These are phyloP conservation scores for Callopanchax toddi DNA, from an alignment of 2,113 vertebrate genomes.

Conservation along the genomic window DNA sequence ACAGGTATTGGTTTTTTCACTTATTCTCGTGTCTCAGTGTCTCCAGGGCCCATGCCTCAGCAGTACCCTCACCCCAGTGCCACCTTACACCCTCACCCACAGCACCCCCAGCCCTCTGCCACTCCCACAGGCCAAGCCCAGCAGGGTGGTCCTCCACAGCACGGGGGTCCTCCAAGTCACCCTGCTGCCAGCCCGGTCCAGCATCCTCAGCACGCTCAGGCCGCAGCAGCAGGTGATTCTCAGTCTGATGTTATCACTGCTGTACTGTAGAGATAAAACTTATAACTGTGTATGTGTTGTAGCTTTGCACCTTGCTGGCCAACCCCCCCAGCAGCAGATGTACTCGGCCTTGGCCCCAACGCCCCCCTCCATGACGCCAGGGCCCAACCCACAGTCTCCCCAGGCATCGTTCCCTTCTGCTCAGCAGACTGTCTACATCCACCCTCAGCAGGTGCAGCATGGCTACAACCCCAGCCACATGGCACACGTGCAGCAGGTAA, in stretches of 20 bases:
- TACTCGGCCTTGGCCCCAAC: slow-evolving; percentile 94
- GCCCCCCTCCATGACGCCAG: slow-evolving; percentile 95
- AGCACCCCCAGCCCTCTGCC: slow-evolving; percentile 94
- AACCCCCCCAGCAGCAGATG: slow-evolving; percentile 92
- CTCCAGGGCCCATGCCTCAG: slow-evolving; percentile 93
- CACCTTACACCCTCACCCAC: slow-evolving; percentile 90
- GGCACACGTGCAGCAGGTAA: slow-evolving; percentile 97
- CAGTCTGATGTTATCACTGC: background rate
- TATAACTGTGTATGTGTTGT: background rate
- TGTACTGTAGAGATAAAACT: background rate
- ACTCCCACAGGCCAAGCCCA: slow-evolving; percentile 94
- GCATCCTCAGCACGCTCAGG: slow-evolving; percentile 92
- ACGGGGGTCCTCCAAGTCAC: slow-evolving; percentile 87
- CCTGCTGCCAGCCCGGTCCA: slow-evolving; percentile 97
- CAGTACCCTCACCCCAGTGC: slow-evolving; percentile 93
- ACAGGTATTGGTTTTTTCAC: no score
- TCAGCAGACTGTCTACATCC: slow-evolving; percentile 95
- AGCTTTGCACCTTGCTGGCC: slow-evolving; percentile 92
- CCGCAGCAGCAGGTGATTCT: slow-evolving; percentile 80
- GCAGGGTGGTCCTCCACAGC: slow-evolving; percentile 86
- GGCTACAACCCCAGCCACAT: slow-evolving; percentile 95
- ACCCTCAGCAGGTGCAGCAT: slow-evolving; percentile 96
- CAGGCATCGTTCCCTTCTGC: slow-evolving; percentile 93
- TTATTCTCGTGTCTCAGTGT: slow-evolving; percentile 81
- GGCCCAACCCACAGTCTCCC: slow-evolving; percentile 95